Evolutionary conservation across 2,888 invertebrate genomes (phyloP).

Genomic region (Eupeodes latifasciatus): DNA sequence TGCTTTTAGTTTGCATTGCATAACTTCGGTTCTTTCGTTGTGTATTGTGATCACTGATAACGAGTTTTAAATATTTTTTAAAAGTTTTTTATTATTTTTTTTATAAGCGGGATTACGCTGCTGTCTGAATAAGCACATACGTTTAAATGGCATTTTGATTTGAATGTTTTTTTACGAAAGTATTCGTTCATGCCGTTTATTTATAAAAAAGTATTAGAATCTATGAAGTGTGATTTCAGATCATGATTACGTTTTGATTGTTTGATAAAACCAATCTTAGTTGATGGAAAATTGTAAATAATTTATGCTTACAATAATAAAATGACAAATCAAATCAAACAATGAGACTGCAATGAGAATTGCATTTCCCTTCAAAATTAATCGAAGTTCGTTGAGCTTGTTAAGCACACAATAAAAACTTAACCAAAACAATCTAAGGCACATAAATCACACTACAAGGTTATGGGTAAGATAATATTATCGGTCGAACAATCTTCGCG

Average conservation of each 20-base stretch:
- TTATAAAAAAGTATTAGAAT: not conserved
- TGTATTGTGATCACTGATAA: slow-evolving; percentile 57
- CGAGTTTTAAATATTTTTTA: slow-evolving; percentile 57
- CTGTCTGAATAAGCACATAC: slow-evolving; percentile 33
- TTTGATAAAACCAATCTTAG: too few species aligned
- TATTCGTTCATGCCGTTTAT: not conserved
- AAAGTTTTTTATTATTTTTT: not conserved
- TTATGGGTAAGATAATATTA: slow-evolving; percentile 43
- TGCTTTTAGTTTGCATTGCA: slow-evolving; percentile 57
- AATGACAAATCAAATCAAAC: not conserved
- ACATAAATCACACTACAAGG: slow-evolving; percentile 44
- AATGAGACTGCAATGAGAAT: slow-evolving; percentile 1
- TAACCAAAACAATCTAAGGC: slow-evolving; percentile 6
- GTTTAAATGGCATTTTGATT: not conserved
- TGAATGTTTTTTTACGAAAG: not conserved
- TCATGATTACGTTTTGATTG: too few species aligned
- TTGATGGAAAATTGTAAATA: not conserved
- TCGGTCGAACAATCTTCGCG: slow-evolving; percentile 35
- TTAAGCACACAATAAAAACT: not conserved
- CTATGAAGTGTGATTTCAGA: too few species aligned
- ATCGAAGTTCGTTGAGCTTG: slow-evolving; percentile 17
- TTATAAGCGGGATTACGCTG: slow-evolving; percentile 1
- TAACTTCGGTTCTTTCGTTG: slow-evolving; percentile 50
- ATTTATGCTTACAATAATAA: not conserved
- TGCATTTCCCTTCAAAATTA: not conserved